Evolutionary conservation across 2,888 invertebrate species (phyloP), one percentile per base, ranked within the genome.

Genomic region (Amblyteles armatorius): DNA sequence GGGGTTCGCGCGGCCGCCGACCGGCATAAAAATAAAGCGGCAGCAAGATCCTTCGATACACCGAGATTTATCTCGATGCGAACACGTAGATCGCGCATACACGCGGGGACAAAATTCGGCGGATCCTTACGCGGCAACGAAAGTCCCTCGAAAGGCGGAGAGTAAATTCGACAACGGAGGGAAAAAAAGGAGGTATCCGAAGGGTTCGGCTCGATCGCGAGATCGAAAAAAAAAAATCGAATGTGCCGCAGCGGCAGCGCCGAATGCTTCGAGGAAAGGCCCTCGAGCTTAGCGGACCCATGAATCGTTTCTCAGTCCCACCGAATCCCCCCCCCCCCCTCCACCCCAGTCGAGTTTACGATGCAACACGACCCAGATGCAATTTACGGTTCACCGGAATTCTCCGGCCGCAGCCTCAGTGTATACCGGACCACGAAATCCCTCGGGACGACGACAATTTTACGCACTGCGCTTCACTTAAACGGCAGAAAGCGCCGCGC

Each of bases 351-450:
- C 44, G 63, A 60, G 69, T 87, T 87, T 86, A 87, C 83, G 85
- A 83, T 65, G 86, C 82, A 88, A 88, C 85, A 85, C 82, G 88
- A 88, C 84, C 86, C 86, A 85, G 82, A 86, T 88, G 86, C 86
- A 88, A 88, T 88, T 88, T 87, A 87, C 82, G 84, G 68, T 73
- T 79, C 82, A 80, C 79, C 55, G 82, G 77, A 84, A 82, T 86
- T 84, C 80, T 63, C 29, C 55, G 19, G 78, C 29, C 52, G 82
- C 73, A 19, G 33, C 60, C 48, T 22, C 55, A 7, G 48, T 50
- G 79, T 68, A 60, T 55, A 22, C 65, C 79, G 82, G 74, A 26
- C 52, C 83, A 50, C 52, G 50, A 79, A 84, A 65, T 60, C 50
- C 60, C 48, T 29, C 33, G 57, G 40, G 57, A 57, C 33, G 71